phyloP scores from a whole-genome alignment of 2,888 invertebrate genomes.

The Limulus polyphemus region DNA sequence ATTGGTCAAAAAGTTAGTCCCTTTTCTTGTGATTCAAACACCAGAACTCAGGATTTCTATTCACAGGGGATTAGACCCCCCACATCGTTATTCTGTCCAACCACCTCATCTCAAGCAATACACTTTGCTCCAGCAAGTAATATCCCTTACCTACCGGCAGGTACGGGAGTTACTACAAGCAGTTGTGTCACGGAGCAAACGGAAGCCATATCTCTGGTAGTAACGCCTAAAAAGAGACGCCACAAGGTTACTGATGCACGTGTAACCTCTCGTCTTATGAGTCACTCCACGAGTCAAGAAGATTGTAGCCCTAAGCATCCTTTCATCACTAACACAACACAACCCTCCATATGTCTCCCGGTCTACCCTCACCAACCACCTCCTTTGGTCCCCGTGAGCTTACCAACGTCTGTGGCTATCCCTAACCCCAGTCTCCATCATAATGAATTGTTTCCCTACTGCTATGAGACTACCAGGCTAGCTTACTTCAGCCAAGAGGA shows the following conservation, averaged over 20 bases:
- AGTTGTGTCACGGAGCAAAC: conserved; percentile 58
- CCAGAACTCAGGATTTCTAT: conserved; percentile 20
- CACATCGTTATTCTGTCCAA: conserved; percentile 36
- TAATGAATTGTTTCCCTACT: conserved; percentile 69
- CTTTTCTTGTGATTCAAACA: conserved; percentile 21
- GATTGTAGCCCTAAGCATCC: neutral
- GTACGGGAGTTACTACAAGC: conserved; percentile 1
- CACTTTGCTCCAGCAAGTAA: conserved; percentile 12
- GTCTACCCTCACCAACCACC: conserved; percentile 41
- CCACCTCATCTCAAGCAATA: conserved; percentile 40
- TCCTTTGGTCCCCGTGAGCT: conserved; percentile 71
- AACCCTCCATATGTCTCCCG: neutral
- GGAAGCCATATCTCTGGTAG: conserved; percentile 86
- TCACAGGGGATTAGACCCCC: conserved; percentile 37
- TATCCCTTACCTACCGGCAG: conserved; percentile 34
- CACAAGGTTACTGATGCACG: conserved; percentile 91
- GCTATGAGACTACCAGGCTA: conserved; percentile 6
- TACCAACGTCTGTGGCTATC: conserved; percentile 91
- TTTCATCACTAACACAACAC: neutral
- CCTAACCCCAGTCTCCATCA: conserved; percentile 91
- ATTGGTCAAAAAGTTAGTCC: conserved; percentile 24
- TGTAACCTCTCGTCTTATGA: conserved; percentile 57
- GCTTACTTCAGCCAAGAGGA: neutral
- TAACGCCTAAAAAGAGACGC: conserved; percentile 88
- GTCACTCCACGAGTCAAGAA: neutral